phyloP scores from a whole-genome alignment of 2,113 vertebrate species.

The Bos taurus region ARS-UCD2.0 NC_037345.1:45237001-45237500 shows the following conservation, averaged over 20 bases:
- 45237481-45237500: background rate
- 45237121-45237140: background rate
- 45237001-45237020: background rate
- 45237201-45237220: background rate
- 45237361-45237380: background rate
- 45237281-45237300: background rate
- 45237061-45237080: background rate
- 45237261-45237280: background rate
- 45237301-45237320: background rate
- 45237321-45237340: background rate
- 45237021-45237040: background rate
- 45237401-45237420: background rate
- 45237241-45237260: background rate
- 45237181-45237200: background rate
- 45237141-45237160: background rate
- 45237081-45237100: background rate
- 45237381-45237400: background rate
- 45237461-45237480: background rate
- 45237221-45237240: background rate
- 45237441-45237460: background rate
- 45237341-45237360: background rate
- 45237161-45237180: background rate
- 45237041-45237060: background rate
- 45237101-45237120: background rate
- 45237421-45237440: background rate